A percentile compares a stretch with the other conserved stretches of the same genome.
Conservation (phyloP, 2,888 invertebrate genomes). For the Sinodicranocentrus sp. region DNA sequence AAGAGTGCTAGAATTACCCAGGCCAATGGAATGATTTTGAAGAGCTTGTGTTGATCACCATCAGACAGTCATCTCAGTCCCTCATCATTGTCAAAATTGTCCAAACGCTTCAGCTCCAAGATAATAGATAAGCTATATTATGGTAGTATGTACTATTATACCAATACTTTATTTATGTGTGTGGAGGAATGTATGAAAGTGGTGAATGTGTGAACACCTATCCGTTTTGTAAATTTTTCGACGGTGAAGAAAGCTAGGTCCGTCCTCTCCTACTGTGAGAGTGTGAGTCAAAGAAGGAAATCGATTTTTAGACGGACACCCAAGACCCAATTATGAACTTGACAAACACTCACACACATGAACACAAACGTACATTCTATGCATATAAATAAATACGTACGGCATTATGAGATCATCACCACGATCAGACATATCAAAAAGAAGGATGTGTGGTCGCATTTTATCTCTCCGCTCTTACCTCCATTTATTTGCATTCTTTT, state of each 20-base stretch:
- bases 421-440: constrained; percentile 58
- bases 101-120: no score
- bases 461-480: constrained; percentile 43
- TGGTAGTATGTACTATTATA: no score
- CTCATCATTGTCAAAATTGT: no score
- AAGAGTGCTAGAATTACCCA: no score
- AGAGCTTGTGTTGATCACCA: no score
- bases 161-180: no score
- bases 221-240: not conserved
- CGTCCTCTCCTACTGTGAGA: constrained; percentile 51
- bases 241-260: constrained; percentile 52
- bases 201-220: not conserved
- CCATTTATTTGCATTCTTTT: constrained; percentile 36
- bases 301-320: constrained; percentile 68
- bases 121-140: no score
- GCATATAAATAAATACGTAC: constrained; percentile 29
- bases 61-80: no score
- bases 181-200: not conserved
- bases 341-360: constrained; percentile 57
- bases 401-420: constrained; percentile 70
- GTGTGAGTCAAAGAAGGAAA: constrained; percentile 65
- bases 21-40: no score
- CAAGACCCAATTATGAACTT: constrained; percentile 70
- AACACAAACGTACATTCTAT: constrained; percentile 38
- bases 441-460: constrained; percentile 68